Base-by-base conservation (phyloP, 2,888 invertebrate species). In the Ceriagrion tenellum region DNA sequence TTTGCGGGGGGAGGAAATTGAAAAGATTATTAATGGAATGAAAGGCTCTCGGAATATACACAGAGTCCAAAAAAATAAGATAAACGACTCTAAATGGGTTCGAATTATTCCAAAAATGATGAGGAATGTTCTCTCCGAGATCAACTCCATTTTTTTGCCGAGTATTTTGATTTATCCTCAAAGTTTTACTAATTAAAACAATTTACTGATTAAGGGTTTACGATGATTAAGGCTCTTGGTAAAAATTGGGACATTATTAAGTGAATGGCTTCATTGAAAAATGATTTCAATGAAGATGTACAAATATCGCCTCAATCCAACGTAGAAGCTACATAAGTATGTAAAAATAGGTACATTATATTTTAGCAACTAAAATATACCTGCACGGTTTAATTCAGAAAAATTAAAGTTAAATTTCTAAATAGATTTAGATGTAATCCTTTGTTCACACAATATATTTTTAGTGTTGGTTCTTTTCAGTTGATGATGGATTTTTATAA, bases 11-110 rank as follows among this genome's bases (percentile, higher is more conserved):
- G n/a, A 18, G 69, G 69, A n/a, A 55, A 40, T 18, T 26, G 63
- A 59, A n/a, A 26, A 23, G 93, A 69, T 93, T 93, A 93, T 93
- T 93, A 93, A 93, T 74, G 93, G 74, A 93, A 69, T 55, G 93
- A 93, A 47, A 55, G 69, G 47, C 47, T 47, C 40, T 93, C 69
- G 74, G 40, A 40, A 69, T 23, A 47, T 59, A 59, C 35, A 23
- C 90, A 6, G 59, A 30, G 74, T 30, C 74, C 10, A 35, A 35
- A 40, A 91, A 91, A 63, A 91, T 69, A 35, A 47, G 69, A 69
- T 81, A 35, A 93, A 47, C 55, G 40, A 69, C 40, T 13, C 63
- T 40, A 74, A 93, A 93, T 26, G 74, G 69, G 93, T 16, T 69
- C 35, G 69, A 74, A 93, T 55, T 74, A 47, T 81, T 30, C 35